These are phyloP conservation scores for Lymantria monacha DNA, from an alignment of 2,888 invertebrate species.

Conservation along the genomic window DNA sequence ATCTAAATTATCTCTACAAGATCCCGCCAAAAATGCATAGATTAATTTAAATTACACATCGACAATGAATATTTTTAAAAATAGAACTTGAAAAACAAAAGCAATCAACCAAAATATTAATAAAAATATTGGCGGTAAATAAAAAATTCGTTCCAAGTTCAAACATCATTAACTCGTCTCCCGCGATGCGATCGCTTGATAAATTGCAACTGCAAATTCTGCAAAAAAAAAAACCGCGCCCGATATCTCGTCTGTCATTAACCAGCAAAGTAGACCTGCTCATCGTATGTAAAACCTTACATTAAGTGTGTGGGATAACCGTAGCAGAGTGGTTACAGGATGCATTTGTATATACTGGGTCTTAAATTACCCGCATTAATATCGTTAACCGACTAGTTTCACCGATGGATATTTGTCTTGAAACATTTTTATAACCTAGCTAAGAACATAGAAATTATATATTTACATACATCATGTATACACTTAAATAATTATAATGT, in stretches of 20 bases:
- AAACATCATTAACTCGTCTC: constrained; percentile 20
- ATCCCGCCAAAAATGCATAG: too few species aligned
- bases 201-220: constrained; percentile 5
- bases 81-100: too few species aligned
- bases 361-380: background rate
- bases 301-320: constrained; percentile 10
- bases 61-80: too few species aligned
- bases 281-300: constrained; percentile 10
- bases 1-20: too few species aligned
- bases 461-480: too few species aligned
- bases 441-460: too few species aligned
- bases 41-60: too few species aligned
- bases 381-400: constrained; percentile 13
- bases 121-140: background rate
- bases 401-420: constrained; percentile 6
- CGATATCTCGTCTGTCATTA: constrained; percentile 17
- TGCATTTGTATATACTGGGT: too few species aligned
- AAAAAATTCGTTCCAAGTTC: constrained; percentile 1
- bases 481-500: too few species aligned
- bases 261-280: constrained; percentile 30
- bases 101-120: too few species aligned
- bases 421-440: constrained; percentile 1
- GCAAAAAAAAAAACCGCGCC: constrained; percentile 20
- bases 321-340: constrained; percentile 2
- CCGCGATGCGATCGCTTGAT: background rate